Base-by-base conservation (phyloP, 2,888 invertebrate species). In the Sclerodermus sp. region DNA sequence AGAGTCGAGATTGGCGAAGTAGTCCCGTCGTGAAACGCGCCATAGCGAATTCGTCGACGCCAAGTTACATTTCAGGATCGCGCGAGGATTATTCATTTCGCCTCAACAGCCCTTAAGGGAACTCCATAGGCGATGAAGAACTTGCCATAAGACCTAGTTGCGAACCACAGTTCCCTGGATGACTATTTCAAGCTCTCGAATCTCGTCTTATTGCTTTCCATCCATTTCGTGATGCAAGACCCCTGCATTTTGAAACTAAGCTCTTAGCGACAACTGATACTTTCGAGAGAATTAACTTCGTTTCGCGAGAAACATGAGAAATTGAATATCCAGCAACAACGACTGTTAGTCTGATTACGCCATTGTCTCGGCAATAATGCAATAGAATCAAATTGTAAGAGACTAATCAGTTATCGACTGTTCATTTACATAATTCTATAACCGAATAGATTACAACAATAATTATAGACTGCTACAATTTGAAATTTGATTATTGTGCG, bases 51-150 rank as follows among this genome's bases (percentile, higher is more conserved):
- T 30, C 2, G 12, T 29, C 32, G 15, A 17, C 30, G 48, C 38
- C 16, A 46, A 53, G 45, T 54, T 53, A 58, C 53, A 51, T 45
- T 45, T 40, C 14, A 43, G 51, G 47, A 47, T 51, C 51, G 50
- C 53, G 41, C 34, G 43, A 53, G 53, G 62, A 63, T 62, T 60
- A 63, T 63, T 62, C 60, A 59, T 62, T 61, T 62, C 55, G 44
- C 51, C 53, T 53, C 40, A 55, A 63, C 55, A 55, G 48, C 57
- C 58, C 58, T 62, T 57, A 53, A 61, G 62, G 62, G 60, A 59
- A 34, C 42, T 46, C 42, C 37, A 29, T 41, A 44, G 48, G 48
- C 45, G 47, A 15, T 34, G 52, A 50, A 57, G 51, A 47, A 62
- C 55, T 56, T 43, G 45, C 49, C 34, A 41, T 51, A 59, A 55